Percentiles rank a stretch among this genome's conserved stretches.
phyloP scores from a whole-genome alignment of 2,113 vertebrate genomes.

The Megaceryle maxima region DNA sequence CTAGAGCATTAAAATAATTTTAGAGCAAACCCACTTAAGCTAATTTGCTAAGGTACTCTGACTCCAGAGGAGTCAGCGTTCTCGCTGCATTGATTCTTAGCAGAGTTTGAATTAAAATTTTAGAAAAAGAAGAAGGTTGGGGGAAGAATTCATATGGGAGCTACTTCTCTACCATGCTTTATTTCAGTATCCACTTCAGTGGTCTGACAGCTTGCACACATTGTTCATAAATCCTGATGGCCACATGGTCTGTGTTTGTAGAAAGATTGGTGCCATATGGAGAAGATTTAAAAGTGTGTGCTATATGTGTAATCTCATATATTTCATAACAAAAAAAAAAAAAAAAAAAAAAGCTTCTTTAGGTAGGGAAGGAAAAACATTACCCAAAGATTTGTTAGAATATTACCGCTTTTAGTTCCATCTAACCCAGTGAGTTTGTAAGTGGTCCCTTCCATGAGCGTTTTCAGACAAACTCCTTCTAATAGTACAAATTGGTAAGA shows the following conservation, averaged over 20 bases:
- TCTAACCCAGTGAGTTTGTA: neutral
- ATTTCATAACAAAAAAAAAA: neutral
- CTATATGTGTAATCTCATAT: neutral
- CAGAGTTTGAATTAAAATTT: neutral
- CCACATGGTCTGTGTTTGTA: neutral
- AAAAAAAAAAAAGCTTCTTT: neutral
- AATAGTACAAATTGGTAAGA: neutral
- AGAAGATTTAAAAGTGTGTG: neutral
- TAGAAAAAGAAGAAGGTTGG: neutral
- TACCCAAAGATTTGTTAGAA: neutral
- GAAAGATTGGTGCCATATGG: neutral
- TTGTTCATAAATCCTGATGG: neutral
- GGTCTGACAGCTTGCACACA: neutral
- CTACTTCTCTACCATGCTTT: neutral
- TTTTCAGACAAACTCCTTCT: neutral
- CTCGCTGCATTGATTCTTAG: neutral
- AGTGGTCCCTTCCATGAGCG: accelerated
- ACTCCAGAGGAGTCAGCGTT: neutral
- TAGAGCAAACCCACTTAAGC: neutral
- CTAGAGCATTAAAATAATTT: neutral
- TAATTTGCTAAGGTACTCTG: neutral
- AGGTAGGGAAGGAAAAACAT: neutral
- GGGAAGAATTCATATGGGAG: neutral
- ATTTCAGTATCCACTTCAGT: neutral
- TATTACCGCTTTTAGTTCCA: neutral